Base-by-base conservation (phyloP, 2,888 invertebrate species). In the Rhagonycha fulva region DNA sequence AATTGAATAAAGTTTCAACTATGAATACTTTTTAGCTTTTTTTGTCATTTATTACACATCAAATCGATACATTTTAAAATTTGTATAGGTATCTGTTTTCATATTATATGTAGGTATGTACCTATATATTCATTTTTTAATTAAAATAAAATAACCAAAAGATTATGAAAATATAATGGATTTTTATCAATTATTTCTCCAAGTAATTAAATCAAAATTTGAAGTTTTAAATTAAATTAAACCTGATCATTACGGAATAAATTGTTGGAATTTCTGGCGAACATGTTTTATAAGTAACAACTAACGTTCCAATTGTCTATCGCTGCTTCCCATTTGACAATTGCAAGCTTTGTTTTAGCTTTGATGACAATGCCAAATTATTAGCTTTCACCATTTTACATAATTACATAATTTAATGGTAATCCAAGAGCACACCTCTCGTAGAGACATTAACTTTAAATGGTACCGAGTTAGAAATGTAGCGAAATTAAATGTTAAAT, bases 321-420 rank as follows among this genome's bases (percentile, higher is more conserved):
- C n/a, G 47, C 47, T 47, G 80, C 83, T 80, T 83, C 83, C 84
- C 83, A 84, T 83, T 83, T 81, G 82, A 80, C 82, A 82, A 84
- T 84, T 84, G 83, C 84, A 78, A 82, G 82, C 83, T 80, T 82
- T 78, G 77, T 72, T 74, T 78, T 78, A 81, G 77, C 81, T 82
- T 82, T 81, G 82, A 83, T 83, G 83, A 82, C 83, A 80, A 82
- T 80, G 80, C 82, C 80, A 82, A 84, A 84, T 84, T 84, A 83
- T 83, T 82, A 82, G 83, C 83, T 82, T 82, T 82, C 80, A 79
- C 80, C 80, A 80, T 81, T 82, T 78, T 81, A 81, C 81, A 82
- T 83, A 83, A 83, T 83, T 84, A 82, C 82, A 81, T 83, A 83
- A 83, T 83, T 83, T 83, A 83, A 83, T 80, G 81, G 82, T 73